A percentile compares a stretch with the other conserved stretches of the same genome.
Evolutionary conservation across 2,113 vertebrate species (phyloP).

Genomic region (Cryptomyrus ogoouensis): DNA sequence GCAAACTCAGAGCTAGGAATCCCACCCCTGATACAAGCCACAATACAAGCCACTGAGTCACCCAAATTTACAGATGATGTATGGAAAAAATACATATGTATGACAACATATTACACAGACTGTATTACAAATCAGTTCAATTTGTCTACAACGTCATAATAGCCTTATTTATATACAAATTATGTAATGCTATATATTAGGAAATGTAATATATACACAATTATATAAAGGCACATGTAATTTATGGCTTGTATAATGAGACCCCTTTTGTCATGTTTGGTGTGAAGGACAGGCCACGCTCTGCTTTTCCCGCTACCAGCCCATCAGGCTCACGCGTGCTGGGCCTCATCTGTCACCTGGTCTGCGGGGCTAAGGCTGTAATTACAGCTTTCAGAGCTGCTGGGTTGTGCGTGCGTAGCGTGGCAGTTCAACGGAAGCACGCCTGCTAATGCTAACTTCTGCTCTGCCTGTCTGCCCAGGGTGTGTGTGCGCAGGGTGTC

Average conservation of each 20-base stretch:
- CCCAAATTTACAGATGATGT: neutral
- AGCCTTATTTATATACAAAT: slow-evolving; percentile 1
- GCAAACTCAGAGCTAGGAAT: neutral
- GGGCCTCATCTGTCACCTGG: neutral
- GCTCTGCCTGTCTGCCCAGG: neutral
- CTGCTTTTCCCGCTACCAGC: neutral
- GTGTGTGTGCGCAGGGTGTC: too few relatives aligned
- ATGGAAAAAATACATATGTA: neutral
- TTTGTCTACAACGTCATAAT: neutral
- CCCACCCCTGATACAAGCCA: neutral
- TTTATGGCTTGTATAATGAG: neutral
- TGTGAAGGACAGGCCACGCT: neutral
- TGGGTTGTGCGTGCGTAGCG: neutral
- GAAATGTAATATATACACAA: neutral
- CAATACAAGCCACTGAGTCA: neutral
- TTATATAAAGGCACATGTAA: neutral
- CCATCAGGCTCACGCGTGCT: neutral
- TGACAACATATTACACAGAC: neutral
- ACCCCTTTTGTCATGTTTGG: slow-evolving; percentile 2
- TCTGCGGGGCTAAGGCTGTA: neutral
- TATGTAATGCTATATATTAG: neutral
- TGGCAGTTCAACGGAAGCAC: neutral
- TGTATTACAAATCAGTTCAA: neutral
- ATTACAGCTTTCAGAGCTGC: neutral
- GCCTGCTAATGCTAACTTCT: neutral